Evolutionary conservation across 2,888 invertebrate genomes (phyloP), one percentile per base, ranked within the genome.

Genomic region (Drepanosiphum platanoidis): DNA sequence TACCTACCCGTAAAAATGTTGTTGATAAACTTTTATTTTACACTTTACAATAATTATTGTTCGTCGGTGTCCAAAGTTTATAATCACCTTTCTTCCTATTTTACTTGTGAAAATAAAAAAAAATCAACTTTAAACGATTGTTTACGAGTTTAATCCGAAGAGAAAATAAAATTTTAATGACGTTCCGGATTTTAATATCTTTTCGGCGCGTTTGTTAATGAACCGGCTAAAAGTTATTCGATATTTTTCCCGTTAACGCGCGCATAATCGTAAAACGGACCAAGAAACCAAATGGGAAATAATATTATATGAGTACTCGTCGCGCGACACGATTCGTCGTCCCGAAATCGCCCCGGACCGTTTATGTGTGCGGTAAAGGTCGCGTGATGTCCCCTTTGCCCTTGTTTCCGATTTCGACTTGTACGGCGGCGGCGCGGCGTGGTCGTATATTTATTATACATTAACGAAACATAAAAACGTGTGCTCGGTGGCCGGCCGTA

Each of bases 81-180:
- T 72, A 82, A 82, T 72, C 32, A 72, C 61, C 42, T 42, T 79
- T 71, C 22, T 61, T 61, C 1, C 71, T 61, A 61, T 71, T 81
- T 80, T 80, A 70, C 52, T 36, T 27, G 34, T 70, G 68, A 68
- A 1, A 22, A 52, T 52, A 0, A 52, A 81, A 15, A 71, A 72
- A 61, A 22, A 71, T 70, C 70, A 52, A 80, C 71, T 32, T 72
- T 72, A 81, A 81, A 66, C 30, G 34, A 74, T 83, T 74, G 27
- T 74, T 83, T 83, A 83, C 18, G 83, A 42, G 34, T 74, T 74
- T 83, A 74, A 74, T 74, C 70, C 8, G 27, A 30, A 66, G 13
- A 11, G 13, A 83, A 74, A 74, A 83, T 64, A 66, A 66, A 74
- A 74, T 74, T 83, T 79, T 83, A 83, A 83, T 66, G 71, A 61